These are phyloP conservation scores for Hybos culiciformis DNA, from an alignment of 2,888 invertebrate species.

Conservation along the genomic window DNA sequence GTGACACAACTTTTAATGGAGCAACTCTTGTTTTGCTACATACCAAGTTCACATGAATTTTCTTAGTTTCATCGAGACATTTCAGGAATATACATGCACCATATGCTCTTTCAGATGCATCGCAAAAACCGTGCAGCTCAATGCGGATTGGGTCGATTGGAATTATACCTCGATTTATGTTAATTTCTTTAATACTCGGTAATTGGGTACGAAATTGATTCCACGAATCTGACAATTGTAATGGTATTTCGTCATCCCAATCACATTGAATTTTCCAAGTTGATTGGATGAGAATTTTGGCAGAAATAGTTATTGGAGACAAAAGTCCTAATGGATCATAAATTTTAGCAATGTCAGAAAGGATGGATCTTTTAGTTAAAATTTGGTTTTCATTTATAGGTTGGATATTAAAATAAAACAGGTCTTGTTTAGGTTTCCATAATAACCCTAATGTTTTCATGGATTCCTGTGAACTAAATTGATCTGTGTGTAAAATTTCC, in stretches of 20 bases:
- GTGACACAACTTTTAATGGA: too few species aligned
- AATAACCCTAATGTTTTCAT: slow-evolving; percentile 4
- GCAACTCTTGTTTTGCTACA: too few species aligned
- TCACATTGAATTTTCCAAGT: not conserved
- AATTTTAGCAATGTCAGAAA: not conserved
- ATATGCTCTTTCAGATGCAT: too few species aligned
- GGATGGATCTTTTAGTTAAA: not conserved
- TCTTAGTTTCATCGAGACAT: too few species aligned
- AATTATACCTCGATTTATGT: not conserved
- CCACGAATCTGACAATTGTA: not conserved
- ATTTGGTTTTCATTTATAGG: not conserved
- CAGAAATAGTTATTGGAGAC: not conserved
- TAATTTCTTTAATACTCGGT: not conserved
- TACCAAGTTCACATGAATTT: too few species aligned
- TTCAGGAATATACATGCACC: too few species aligned
- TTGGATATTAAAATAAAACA: not conserved
- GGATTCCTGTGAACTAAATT: not conserved
- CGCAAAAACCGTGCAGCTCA: too few species aligned
- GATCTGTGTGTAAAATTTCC: not conserved
- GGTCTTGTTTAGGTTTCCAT: slow-evolving; percentile 4
- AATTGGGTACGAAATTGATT: not conserved
- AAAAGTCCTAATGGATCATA: slow-evolving; percentile 6
- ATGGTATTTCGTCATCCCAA: slow-evolving; percentile 2
- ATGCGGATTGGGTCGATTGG: too few species aligned
- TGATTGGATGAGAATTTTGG: slow-evolving; percentile 2